phyloP scores from a whole-genome alignment of 2,888 invertebrate species.

The Epirrhoe tristata region DNA sequence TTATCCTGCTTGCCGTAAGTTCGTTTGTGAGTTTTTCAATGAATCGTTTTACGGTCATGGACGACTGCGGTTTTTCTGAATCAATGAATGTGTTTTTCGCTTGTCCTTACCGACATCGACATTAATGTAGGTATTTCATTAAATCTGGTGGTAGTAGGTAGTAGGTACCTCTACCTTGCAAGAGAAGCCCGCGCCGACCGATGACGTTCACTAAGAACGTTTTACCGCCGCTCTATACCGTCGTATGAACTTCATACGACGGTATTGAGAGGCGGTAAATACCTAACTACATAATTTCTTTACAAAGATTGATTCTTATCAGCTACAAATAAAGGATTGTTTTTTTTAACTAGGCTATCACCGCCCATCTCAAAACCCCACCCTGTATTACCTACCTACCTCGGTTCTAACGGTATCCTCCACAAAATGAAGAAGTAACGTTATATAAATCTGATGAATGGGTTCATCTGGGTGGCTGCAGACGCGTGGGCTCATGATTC shows the following conservation, averaged over 20 bases:
- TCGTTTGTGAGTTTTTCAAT: conserved; percentile 5
- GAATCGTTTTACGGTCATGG: conserved; percentile 21
- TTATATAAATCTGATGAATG: conserved; percentile 49
- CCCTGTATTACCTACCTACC: background rate
- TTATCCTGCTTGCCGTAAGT: conserved; percentile 15
- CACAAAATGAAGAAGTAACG: conserved; percentile 26
- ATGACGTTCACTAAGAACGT: no score
- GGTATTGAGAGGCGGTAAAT: no score
- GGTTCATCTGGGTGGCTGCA: conserved; percentile 58
- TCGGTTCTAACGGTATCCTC: background rate
- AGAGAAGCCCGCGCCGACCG: no score
- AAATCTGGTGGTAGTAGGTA: background rate
- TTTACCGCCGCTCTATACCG: no score
- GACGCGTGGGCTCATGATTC: conserved; percentile 74
- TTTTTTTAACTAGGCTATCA: no score
- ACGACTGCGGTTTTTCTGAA: conserved; percentile 19
- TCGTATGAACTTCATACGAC: no score
- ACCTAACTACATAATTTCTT: no score
- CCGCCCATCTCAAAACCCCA: no score
- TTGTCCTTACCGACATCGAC: conserved; percentile 17
- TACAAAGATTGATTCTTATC: no score
- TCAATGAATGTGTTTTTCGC: conserved; percentile 3
- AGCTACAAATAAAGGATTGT: no score
- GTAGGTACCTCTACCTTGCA: background rate
- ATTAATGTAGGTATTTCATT: no score